Evolutionary conservation across 2,888 invertebrate genomes (phyloP).

Genomic region (Drosophila niveifrons): DNA sequence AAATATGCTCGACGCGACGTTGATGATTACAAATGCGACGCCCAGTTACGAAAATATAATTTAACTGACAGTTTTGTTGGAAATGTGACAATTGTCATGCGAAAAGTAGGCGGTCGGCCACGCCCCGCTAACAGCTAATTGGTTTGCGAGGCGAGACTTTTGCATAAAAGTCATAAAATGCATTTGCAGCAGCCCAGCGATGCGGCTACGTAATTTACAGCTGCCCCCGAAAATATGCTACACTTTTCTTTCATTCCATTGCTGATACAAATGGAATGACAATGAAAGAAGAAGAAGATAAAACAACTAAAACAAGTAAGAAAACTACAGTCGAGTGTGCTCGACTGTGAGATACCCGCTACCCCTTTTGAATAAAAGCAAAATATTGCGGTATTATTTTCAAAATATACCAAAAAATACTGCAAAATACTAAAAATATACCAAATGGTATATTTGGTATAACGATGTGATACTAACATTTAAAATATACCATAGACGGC

Average conservation of each 20-base stretch:
- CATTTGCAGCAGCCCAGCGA: slow-evolving; percentile 53
- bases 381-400: no score
- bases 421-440: no score
- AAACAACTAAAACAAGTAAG: slow-evolving; percentile 6
- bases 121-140: slow-evolving; percentile 62
- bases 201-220: slow-evolving; percentile 34
- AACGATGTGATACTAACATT: no score
- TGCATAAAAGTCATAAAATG: slow-evolving; percentile 67
- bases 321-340: no score
- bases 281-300: neutral
- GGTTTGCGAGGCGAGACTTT: slow-evolving; percentile 46
- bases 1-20: slow-evolving; percentile 49
- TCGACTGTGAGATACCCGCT: no score
- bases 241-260: slow-evolving; percentile 7
- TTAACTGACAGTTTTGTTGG: slow-evolving; percentile 70
- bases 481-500: no score
- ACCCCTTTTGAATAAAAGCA: no score
- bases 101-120: slow-evolving; percentile 31
- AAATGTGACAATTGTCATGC: slow-evolving; percentile 65
- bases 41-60: slow-evolving; percentile 63
- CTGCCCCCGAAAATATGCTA: slow-evolving; percentile 30
- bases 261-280: slow-evolving; percentile 7
- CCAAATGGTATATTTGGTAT: no score
- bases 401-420: no score
- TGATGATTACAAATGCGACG: slow-evolving; percentile 56